Evolutionary conservation across 2,113 vertebrate genomes (phyloP), one percentile per base, ranked within the genome.

Genomic region (Piprites chloris): DNA sequence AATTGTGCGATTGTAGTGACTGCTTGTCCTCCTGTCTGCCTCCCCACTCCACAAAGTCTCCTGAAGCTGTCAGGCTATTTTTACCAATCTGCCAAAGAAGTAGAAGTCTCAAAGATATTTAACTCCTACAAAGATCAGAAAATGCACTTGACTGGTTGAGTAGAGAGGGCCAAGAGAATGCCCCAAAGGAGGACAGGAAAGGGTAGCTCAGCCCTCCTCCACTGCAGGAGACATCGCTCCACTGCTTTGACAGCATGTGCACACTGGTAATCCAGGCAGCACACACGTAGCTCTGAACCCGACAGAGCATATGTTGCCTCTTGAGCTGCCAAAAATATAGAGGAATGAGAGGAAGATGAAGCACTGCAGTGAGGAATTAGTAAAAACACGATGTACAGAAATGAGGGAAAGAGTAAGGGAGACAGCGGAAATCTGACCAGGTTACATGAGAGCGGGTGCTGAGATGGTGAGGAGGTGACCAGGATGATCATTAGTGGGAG

Each of bases 41-140:
- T 59, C 63, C 37, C 84, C 7, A 0, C 32, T 49, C 28, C 2
- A 4, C 42, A 79, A 81, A 69, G 41, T 1, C 8, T 83, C n/a
- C 61, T 83, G 92, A 92, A 93, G 50, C 46, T 55, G 28, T 35
- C 16, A 32, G n/a, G n/a, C 53, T 90, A 24, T 79, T 95, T 96
- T 85, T 93, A 85, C n/a, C 24, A 13, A 93, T 73, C 28, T 56
- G 8, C 32, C 32, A 8, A 28, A 85, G 33, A 82, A 85, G 35
- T 53, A 52, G 17, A 75, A 74, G 26, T 55, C 68, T 77, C 39
- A 39, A 50, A 46, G 63, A 27, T 41, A 65, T 24, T 84, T 80
- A 85, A 42, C 49, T 83, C 72, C 59, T 74, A 33, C 3, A 14
- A n/a, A 62, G 32, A 89, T 49, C 18, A 30, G 17, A 76, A 84